A percentile compares a stretch with the other conserved stretches of the same genome.
Conservation (phyloP, 1,140 invertebrate genomes). For the Monochamus saltuarius region DNA sequence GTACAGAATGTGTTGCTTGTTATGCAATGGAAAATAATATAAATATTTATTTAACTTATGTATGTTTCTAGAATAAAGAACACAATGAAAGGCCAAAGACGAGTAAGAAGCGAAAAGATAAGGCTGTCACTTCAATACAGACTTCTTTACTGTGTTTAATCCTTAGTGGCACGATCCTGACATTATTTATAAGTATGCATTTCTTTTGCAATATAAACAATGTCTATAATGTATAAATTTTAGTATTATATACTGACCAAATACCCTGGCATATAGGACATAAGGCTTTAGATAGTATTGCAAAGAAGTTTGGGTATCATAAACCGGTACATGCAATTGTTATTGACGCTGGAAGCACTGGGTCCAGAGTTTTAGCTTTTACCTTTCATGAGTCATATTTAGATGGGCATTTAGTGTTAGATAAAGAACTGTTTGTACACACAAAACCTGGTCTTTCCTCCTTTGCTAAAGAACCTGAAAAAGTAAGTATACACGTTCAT, state of each 20-base stretch:
- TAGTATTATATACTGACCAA: slow-evolving; percentile 49
- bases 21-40: slow-evolving; percentile 7
- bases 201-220: neutral
- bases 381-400: slow-evolving; percentile 76
- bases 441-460: slow-evolving; percentile 87
- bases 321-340: slow-evolving; percentile 85
- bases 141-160: slow-evolving; percentile 47
- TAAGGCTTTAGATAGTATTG: slow-evolving; percentile 62
- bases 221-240: slow-evolving; percentile 16
- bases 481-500: slow-evolving; percentile 53
- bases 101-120: slow-evolving; percentile 38
- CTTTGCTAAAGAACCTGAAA: slow-evolving; percentile 75
- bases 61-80: slow-evolving; percentile 42
- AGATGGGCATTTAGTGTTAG: slow-evolving; percentile 70
- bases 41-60: slow-evolving; percentile 11
- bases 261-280: slow-evolving; percentile 51
- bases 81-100: slow-evolving; percentile 37
- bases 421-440: slow-evolving; percentile 80
- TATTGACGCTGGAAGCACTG: slow-evolving; percentile 95
- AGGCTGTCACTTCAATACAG: slow-evolving; percentile 37
- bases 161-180: slow-evolving; percentile 46
- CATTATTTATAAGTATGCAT: slow-evolving; percentile 44
- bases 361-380: slow-evolving; percentile 87
- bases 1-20: neutral
- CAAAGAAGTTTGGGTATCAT: slow-evolving; percentile 67